phyloP scores from a whole-genome alignment of 2,888 invertebrate genomes.

The Drosophila infuscata region DNA sequence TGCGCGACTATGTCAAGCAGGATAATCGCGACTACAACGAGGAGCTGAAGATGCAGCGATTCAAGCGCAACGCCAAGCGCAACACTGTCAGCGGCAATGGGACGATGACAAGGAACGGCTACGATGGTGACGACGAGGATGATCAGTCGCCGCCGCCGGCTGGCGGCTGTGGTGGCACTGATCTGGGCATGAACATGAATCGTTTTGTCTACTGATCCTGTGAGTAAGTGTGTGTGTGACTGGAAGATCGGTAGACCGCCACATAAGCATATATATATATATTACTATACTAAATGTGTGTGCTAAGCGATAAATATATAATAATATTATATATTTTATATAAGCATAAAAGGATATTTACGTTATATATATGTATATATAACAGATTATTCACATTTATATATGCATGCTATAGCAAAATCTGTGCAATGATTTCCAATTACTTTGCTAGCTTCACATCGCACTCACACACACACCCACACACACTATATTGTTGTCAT shows the following conservation, averaged over 20 bases:
- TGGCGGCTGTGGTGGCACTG: constrained; percentile 83
- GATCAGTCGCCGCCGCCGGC: constrained; percentile 83
- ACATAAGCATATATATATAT: constrained; percentile 10
- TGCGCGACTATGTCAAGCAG: constrained; percentile 82
- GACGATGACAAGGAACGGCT: constrained; percentile 51
- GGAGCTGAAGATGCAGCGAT: constrained; percentile 77
- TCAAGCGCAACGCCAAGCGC: constrained; percentile 63
- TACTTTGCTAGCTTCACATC: constrained; percentile 22
- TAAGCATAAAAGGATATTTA: constrained; percentile 7
- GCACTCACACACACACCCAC: constrained; percentile 15
- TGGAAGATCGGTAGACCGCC: constrained; percentile 19
- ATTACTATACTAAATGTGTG: constrained; percentile 12
- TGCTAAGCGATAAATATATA: constrained; percentile 18
- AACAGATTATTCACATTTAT: constrained; percentile 14
- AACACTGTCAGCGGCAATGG: constrained; percentile 37
- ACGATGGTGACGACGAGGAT: constrained; percentile 79
- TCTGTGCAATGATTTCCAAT: constrained; percentile 9
- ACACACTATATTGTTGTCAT: constrained; percentile 51
- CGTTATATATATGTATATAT: constrained; percentile 25
- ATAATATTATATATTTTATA: constrained; percentile 30
- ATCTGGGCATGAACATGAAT: constrained; percentile 82
- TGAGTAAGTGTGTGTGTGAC: constrained; percentile 23
- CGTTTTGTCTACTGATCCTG: constrained; percentile 82
- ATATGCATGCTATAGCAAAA: constrained; percentile 13
- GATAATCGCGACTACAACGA: constrained; percentile 83